These are phyloP conservation scores for Panopea generosa DNA, from an alignment of 2,888 invertebrate species.

Conservation along the genomic window DNA sequence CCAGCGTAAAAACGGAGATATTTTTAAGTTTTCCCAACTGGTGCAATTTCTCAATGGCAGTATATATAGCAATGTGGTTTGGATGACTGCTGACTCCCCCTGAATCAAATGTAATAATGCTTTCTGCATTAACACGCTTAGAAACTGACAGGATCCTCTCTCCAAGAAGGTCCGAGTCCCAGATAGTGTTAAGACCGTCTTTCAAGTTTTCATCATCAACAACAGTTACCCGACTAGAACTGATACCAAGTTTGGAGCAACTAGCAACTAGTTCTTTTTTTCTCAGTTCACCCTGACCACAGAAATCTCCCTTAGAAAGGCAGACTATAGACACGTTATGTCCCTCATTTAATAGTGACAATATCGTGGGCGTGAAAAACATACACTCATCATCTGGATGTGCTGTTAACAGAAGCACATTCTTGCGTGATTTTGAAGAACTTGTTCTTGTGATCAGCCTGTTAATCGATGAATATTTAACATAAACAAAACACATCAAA, in stretches of 20 bases:
- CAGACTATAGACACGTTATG: slow-evolving; percentile 93
- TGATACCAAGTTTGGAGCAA: slow-evolving; percentile 90
- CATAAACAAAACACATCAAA: slow-evolving; percentile 39
- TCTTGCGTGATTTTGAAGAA: slow-evolving; percentile 40
- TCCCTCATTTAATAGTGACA: slow-evolving; percentile 86
- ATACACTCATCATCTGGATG: slow-evolving; percentile 99
- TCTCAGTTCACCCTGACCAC: slow-evolving; percentile 89
- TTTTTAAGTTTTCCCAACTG: slow-evolving; percentile 39
- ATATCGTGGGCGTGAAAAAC: slow-evolving; percentile 95
- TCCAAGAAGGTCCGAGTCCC: slow-evolving; percentile 90
- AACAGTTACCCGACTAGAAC: slow-evolving; percentile 41
- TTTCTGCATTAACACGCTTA: slow-evolving; percentile 87
- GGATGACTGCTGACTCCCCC: slow-evolving; percentile 96
- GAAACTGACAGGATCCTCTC: slow-evolving; percentile 89
- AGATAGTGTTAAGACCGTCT: slow-evolving; percentile 88
- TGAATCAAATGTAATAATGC: slow-evolving; percentile 94
- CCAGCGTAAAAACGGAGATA: slow-evolving; percentile 90
- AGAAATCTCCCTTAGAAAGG: slow-evolving; percentile 90
- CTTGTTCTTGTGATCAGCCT: slow-evolving; percentile 23
- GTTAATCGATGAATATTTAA: slow-evolving; percentile 46
- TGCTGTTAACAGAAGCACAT: slow-evolving; percentile 93
- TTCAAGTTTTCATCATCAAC: slow-evolving; percentile 66
- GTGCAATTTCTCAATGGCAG: slow-evolving; percentile 74
- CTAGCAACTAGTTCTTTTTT: slow-evolving; percentile 93
- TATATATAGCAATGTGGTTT: slow-evolving; percentile 91